phyloP scores from a whole-genome alignment of 1,140 invertebrate species.

The Argopecten irradians region DNA sequence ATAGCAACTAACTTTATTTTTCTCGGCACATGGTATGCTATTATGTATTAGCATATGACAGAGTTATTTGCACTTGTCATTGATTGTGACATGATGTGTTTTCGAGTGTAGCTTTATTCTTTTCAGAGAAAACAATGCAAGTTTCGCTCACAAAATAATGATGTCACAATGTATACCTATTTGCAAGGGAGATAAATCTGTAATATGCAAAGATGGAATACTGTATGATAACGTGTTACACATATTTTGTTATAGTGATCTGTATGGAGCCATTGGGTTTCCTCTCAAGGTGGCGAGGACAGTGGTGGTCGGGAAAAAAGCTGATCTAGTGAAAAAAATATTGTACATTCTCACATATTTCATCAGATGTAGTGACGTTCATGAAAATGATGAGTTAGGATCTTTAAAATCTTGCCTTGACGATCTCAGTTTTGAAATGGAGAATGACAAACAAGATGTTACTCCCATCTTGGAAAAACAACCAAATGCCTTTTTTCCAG shows the following conservation, averaged over 20 bases:
- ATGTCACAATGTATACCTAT: too few relatives aligned
- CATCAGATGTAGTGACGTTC: constrained; percentile 86
- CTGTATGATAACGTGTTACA: not conserved
- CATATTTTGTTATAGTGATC: constrained; percentile 78
- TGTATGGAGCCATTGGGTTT: constrained; percentile 88
- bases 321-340: constrained; percentile 81
- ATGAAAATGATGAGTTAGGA: constrained; percentile 71
- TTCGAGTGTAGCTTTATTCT: not conserved
- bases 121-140: too few relatives aligned
- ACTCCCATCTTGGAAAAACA: constrained; percentile 38
- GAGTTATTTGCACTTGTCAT: too few relatives aligned
- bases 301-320: constrained; percentile 84
- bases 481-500: not conserved
- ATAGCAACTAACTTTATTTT: too few relatives aligned
- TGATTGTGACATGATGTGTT: too few relatives aligned
- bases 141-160: too few relatives aligned
- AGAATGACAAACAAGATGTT: constrained; percentile 56
- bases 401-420: constrained; percentile 60
- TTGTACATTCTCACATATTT: constrained; percentile 87
- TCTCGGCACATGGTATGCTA: not conserved
- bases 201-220: too few relatives aligned
- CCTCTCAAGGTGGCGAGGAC: constrained; percentile 87
- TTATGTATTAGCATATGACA: too few relatives aligned
- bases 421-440: constrained; percentile 57
- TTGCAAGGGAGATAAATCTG: too few relatives aligned